A percentile compares a stretch with the other conserved stretches of the same genome.
Evolutionary conservation across 2,797 vertebrate species (phyloP).

Genomic region (Chaenodraco wilsoni): DNA sequence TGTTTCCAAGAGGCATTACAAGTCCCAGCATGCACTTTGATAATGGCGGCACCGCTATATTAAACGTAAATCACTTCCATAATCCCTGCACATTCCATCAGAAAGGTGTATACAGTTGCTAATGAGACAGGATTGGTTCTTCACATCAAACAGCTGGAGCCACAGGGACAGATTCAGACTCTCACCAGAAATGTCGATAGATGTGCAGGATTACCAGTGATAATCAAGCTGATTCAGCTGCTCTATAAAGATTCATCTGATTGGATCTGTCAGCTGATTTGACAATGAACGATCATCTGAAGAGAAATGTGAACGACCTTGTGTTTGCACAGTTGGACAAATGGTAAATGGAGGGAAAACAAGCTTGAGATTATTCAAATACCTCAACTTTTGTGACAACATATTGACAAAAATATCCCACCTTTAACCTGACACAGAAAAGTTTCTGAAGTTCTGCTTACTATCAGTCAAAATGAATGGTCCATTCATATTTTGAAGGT

Average conservation of each 20-base stretch:
- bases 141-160: slow-evolving; percentile 44
- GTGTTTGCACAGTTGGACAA: slow-evolving; percentile 6
- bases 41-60: neutral
- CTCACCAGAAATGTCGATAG: slow-evolving; percentile 3
- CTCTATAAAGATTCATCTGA: slow-evolving; percentile 1
- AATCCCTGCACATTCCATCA: slow-evolving; percentile 11
- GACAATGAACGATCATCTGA: neutral
- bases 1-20: slow-evolving; percentile 36
- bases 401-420: neutral
- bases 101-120: slow-evolving; percentile 13
- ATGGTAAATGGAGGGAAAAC: neutral
- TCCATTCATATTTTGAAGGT: neutral
- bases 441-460: neutral
- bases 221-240: neutral
- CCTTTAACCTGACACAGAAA: neutral
- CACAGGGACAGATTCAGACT: slow-evolving; percentile 16
- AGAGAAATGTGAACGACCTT: neutral
- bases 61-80: slow-evolving; percentile 28
- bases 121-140: slow-evolving; percentile 18
- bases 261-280: slow-evolving; percentile 7
- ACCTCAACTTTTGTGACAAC: neutral
- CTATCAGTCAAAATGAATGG: neutral
- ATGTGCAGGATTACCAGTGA: slow-evolving; percentile 3
- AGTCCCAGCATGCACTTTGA: slow-evolving; percentile 17
- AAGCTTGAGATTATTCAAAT: slow-evolving; percentile 4